phyloP scores from a whole-genome alignment of 1,140 invertebrate genomes.

The Lethrus apterus region DNA sequence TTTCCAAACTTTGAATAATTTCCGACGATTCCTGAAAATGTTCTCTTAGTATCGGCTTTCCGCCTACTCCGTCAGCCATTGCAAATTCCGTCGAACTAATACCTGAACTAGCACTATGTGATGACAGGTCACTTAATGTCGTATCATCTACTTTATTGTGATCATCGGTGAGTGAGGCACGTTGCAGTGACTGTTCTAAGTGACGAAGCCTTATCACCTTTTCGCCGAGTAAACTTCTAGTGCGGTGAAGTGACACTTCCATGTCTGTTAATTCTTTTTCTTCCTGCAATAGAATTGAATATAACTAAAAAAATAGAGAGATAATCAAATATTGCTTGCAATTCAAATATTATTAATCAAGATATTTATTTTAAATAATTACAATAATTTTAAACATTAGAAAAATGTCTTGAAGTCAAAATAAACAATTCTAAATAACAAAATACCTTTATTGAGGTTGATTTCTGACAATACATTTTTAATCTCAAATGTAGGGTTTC shows the following conservation, averaged over 20 bases:
- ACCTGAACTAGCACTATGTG: constrained; percentile 57
- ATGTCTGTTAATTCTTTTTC: constrained; percentile 72
- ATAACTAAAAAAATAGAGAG: no score
- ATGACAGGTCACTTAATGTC: constrained; percentile 58
- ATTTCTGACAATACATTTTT: no score
- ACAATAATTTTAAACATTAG: no score
- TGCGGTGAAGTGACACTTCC: constrained; percentile 70
- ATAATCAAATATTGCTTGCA: no score
- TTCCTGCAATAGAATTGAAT: no score
- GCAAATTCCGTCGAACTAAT: constrained; percentile 62
- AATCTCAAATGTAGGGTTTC: no score
- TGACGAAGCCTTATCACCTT: constrained; percentile 70
- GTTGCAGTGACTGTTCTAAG: constrained; percentile 63
- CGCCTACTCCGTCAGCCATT: constrained; percentile 43
- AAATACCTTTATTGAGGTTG: no score
- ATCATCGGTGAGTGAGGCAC: constrained; percentile 46
- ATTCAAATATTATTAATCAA: no score
- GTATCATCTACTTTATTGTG: constrained; percentile 45
- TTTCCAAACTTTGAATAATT: constrained; percentile 62
- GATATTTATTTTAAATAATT: no score
- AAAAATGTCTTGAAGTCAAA: no score
- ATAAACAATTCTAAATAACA: no score
- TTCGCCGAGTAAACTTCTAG: constrained; percentile 65
- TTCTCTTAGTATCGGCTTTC: constrained; percentile 21
- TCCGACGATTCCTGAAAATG: constrained; percentile 54